Evolutionary conservation across 2,113 vertebrate genomes (phyloP), one percentile per base, ranked within the genome.

Genomic region (Eolophus roseicapilla): DNA sequence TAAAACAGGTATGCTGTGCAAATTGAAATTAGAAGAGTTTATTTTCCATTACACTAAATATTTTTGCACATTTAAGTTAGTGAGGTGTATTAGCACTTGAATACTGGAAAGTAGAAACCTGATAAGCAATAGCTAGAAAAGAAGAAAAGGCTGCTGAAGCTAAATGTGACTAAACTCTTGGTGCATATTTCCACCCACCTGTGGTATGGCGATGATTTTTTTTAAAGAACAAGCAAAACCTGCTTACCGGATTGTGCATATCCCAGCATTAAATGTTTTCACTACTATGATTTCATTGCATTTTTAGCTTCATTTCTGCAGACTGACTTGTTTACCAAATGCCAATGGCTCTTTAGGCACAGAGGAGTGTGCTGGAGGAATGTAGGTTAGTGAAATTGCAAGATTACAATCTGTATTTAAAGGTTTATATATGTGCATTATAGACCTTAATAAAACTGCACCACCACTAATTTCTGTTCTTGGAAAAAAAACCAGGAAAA

Each of bases 1-100:
- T 89, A 92, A 93, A 89, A 41, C 17, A 92, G 74, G 37, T 75
- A 76, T 55, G 9, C 52, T 76, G 46, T 70, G 28, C 39, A 87
- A 92, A 74, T 43, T 96, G 31, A 71, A 93, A 71, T 79, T 62
- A 82, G 41, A 92, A 94, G n/a, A 94, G 90, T 81, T 76, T 76
- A 6, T 68, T 96, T 95, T 86, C 24, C 33, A n/a, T 81, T 33
- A 28, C 23, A 47, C 3, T 21, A 85, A 76, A 53, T 49, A 5
- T 81, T 90, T 90, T 88, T 50, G 12, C 24, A 65, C 7, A 37
- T 71, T 44, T 46, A 7, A 39, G 19, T 91, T 92, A 85, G 7
- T 59, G 19, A 82, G 7, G 4, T 62, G 20, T 62, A 37, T 39
- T 78, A 52, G 12, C 17, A 50, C 21, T 71, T 21, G 25, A 68